These are phyloP conservation scores for Drosophila lini DNA, from an alignment of 1,140 invertebrate species.

Conservation along the genomic window DNA sequence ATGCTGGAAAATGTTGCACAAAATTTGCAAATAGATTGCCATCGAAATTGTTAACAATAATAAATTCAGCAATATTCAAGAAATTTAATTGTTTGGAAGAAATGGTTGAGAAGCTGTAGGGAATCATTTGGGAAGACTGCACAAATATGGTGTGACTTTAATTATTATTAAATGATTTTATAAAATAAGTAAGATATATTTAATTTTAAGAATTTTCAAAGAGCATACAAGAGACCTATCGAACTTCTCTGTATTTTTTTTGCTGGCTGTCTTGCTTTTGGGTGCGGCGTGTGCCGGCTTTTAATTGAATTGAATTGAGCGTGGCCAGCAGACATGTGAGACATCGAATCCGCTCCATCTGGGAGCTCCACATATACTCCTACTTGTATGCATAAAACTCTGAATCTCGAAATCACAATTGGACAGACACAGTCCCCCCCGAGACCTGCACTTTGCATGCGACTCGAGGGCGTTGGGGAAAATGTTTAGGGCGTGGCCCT, in stretches of 20 bases:
- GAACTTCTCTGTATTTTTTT: slow-evolving; percentile 8
- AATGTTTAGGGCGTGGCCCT: slow-evolving; percentile 50
- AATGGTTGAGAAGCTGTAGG: neutral
- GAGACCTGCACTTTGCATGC: slow-evolving; percentile 44
- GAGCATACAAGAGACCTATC: slow-evolving; percentile 22
- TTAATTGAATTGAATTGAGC: slow-evolving; percentile 72
- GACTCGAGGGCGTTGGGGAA: slow-evolving; percentile 30
- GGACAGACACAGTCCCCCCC: slow-evolving; percentile 23
- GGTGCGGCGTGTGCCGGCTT: slow-evolving; percentile 49
- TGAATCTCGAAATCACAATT: slow-evolving; percentile 7
- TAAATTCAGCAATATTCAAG: slow-evolving; percentile 4
- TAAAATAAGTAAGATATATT: too few relatives aligned
- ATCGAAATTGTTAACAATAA: slow-evolving; percentile 14
- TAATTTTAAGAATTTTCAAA: neutral
- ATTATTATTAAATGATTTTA: too few relatives aligned
- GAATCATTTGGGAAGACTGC: neutral
- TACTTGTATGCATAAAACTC: neutral
- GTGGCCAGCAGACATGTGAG: slow-evolving; percentile 57
- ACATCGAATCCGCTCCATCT: slow-evolving; percentile 42
- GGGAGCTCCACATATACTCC: slow-evolving; percentile 16
- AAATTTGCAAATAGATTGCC: slow-evolving; percentile 15
- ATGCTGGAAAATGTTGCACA: slow-evolving; percentile 10
- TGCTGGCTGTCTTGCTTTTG: slow-evolving; percentile 24
- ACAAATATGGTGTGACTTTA: too few relatives aligned
- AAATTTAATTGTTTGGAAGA: slow-evolving; percentile 11